phyloP scores from a whole-genome alignment of 2,888 invertebrate genomes.

The Sinhomidia bicolor region DNA sequence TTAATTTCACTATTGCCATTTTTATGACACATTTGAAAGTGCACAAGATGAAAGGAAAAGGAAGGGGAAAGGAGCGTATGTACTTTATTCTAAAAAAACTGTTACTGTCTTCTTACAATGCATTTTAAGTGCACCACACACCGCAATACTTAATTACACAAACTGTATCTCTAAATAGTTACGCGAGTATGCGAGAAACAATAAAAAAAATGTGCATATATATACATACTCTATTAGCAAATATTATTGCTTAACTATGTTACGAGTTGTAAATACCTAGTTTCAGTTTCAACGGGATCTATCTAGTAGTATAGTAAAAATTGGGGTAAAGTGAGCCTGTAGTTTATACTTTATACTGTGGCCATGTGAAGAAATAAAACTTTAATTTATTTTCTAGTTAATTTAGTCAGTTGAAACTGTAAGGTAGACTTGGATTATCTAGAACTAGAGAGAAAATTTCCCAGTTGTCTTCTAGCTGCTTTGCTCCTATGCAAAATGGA shows the following conservation, averaged over 20 bases:
- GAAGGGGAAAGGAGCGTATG: background rate
- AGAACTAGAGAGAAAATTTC: conserved; percentile 1
- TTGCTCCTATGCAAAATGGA: background rate
- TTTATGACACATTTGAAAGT: background rate
- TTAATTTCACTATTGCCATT: conserved; percentile 6
- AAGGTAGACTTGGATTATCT: no score
- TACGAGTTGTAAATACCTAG: no score
- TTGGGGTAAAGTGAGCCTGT: no score
- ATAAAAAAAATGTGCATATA: no score
- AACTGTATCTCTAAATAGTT: no score
- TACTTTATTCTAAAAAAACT: background rate
- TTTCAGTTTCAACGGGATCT: background rate
- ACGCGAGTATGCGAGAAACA: no score
- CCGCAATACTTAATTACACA: no score
- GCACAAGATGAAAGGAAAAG: conserved; percentile 30
- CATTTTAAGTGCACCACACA: background rate
- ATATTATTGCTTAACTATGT: no score
- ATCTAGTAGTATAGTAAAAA: background rate
- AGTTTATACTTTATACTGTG: no score
- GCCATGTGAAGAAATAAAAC: background rate
- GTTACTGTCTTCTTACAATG: background rate
- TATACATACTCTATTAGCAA: no score
- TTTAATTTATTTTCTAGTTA: background rate
- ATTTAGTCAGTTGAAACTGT: no score
- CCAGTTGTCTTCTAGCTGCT: background rate